A percentile compares a stretch with the other conserved stretches of the same genome.
phyloP scores from a whole-genome alignment of 2,888 invertebrate genomes.

The Beris morrisii region DNA sequence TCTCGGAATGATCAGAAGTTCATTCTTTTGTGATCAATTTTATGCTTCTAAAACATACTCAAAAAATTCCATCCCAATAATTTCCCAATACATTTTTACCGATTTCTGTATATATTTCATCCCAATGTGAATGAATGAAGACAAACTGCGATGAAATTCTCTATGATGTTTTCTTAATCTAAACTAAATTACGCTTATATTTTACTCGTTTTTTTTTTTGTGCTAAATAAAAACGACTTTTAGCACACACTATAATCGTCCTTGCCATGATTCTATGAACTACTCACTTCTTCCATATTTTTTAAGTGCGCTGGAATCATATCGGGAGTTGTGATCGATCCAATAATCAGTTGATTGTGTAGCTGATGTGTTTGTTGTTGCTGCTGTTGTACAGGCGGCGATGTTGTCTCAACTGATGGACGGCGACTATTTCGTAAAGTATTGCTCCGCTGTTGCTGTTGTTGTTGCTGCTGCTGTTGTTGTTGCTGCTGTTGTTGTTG shows the following conservation, averaged over 20 bases:
- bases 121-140: too few relatives aligned
- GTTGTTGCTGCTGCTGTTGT: slow-evolving; percentile 47
- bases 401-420: slow-evolving; percentile 54
- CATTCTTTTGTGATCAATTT: too few relatives aligned
- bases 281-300: slow-evolving; percentile 52
- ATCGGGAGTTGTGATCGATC: slow-evolving; percentile 43
- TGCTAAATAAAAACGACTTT: slow-evolving; percentile 11
- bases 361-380: slow-evolving; percentile 9
- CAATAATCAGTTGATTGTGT: slow-evolving; percentile 39
- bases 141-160: too few relatives aligned
- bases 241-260: too few relatives aligned
- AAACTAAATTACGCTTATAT: background rate
- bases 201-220: background rate
- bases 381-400: slow-evolving; percentile 46
- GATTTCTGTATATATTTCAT: too few relatives aligned
- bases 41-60: too few relatives aligned
- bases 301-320: slow-evolving; percentile 48
- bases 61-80: too few relatives aligned
- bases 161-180: background rate
- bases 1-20: too few relatives aligned
- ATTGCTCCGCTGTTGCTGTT: slow-evolving; percentile 48
- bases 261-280: slow-evolving; percentile 2
- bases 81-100: too few relatives aligned
- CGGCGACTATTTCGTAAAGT: slow-evolving; percentile 50
- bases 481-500: slow-evolving; percentile 39